Conservation (phyloP, 2,888 invertebrate species). For the Acronicta leporina region DNA sequence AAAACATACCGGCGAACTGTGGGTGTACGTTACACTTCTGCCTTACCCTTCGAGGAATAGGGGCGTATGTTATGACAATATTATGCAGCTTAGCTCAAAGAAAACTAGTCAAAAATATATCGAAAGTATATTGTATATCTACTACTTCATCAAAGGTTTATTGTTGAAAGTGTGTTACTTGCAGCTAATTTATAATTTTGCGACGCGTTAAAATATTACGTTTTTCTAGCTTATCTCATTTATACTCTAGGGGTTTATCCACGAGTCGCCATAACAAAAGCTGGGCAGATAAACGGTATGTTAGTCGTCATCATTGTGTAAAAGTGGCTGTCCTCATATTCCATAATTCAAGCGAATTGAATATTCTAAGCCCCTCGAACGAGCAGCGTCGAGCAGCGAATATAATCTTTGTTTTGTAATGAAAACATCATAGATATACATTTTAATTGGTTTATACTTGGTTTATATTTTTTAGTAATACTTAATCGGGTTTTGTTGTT, state of each 20-base stretch:
- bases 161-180: too few relatives aligned
- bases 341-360: constrained; percentile 70
- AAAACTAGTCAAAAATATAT: too few relatives aligned
- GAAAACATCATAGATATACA: constrained; percentile 59
- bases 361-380: constrained; percentile 63
- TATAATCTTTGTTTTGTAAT: constrained; percentile 55
- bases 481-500: background rate
- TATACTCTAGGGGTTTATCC: constrained; percentile 6
- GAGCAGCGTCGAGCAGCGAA: constrained; percentile 30
- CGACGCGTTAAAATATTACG: rapidly evolving
- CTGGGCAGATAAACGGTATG: constrained; percentile 50
- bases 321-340: constrained; percentile 54
- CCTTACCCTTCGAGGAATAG: too few relatives aligned
- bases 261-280: constrained; percentile 42
- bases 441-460: constrained; percentile 41
- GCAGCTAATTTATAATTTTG: too few relatives aligned
- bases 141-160: too few relatives aligned
- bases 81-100: too few relatives aligned
- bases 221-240: background rate
- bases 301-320: constrained; percentile 46
- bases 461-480: background rate
- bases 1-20: too few relatives aligned
- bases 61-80: too few relatives aligned
- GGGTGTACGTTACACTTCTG: too few relatives aligned
- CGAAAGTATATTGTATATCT: too few relatives aligned